Percentiles rank a stretch among this genome's conserved stretches.
Evolutionary conservation across 2,113 vertebrate species (phyloP).

Genomic region (Thryonomys swinderianus): DNA sequence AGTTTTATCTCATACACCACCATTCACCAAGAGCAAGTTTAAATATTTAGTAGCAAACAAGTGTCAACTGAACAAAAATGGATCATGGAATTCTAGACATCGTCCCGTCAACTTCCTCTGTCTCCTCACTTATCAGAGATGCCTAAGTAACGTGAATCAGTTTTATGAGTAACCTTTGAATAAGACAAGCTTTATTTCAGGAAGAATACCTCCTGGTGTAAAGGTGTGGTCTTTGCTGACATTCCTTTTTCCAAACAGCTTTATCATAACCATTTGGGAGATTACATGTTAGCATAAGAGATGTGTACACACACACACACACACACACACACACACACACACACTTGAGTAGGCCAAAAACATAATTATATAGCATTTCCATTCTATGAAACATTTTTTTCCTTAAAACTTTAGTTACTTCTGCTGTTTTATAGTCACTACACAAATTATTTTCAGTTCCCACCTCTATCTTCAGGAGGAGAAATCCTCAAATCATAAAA

Average conservation of each 20-base stretch:
- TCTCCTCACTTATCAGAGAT: not conserved
- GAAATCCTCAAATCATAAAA: not conserved
- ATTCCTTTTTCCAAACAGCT: not conserved
- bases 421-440: not conserved
- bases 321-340: too few relatives aligned
- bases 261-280: not conserved
- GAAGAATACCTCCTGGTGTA: not conserved
- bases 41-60: conserved; percentile 44
- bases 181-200: not conserved
- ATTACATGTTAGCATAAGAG: conserved; percentile 52
- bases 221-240: not conserved
- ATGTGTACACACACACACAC: too few relatives aligned
- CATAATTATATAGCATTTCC: not conserved
- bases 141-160: not conserved
- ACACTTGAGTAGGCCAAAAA: not conserved
- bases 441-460: not conserved
- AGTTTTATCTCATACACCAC: not conserved
- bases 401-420: not conserved
- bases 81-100: conserved; percentile 20
- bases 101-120: not conserved
- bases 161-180: not conserved
- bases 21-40: conserved; percentile 43
- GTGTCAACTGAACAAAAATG: conserved; percentile 26
- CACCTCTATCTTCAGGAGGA: not conserved
- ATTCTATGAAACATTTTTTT: not conserved